Base-by-base conservation (phyloP, 1,140 invertebrate genomes). In the Meloidogyne exigua region DNA sequence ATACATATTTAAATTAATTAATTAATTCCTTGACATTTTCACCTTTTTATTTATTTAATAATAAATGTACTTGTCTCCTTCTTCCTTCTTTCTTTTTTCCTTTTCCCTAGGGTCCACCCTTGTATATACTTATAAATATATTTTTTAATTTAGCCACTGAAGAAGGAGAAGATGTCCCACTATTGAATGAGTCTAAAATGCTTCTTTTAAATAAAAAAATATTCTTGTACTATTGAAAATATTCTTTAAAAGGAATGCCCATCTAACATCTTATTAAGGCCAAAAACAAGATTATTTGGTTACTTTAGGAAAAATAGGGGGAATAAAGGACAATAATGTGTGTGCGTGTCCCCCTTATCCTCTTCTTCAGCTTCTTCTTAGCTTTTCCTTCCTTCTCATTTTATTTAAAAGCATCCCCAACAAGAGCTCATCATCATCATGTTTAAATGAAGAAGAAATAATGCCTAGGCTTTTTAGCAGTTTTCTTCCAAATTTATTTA, bases 201-300 rank as follows among this genome's bases (percentile, higher is more conserved):
- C 7, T 32, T 32, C 7, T 32, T 32, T 32, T 32, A 32, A 32
- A 32, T 32, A 32, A 32, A 32, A 32, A 32, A 32, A 32, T 32
- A 32, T 32, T 32, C 28, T 32, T 32, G n/a, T n/a, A n/a, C n/a
- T n/a, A 18, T 18, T 49, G 44, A 49, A 49, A 49, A 49, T 3
- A 18, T 49, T 1, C 3, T 18, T 5, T 4, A 3, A 18, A 18
- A 18, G 15, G 15, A 49, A 49, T 49, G 44, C 44, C 44, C 49
- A 3, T 10, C 18, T 57, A 57, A 7, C 49, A 1, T n/a, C 49
- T 57, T 57, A n/a, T n/a, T n/a, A n/a, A 57, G 49, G 49, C 49
- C 49, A 57, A 57, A 57, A 57, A 57, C 49, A 57, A 57, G 49
- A 57, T 57, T 57, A 57, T 57, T 57, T 57, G 18, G 49, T 57